Evolutionary conservation across 2,888 invertebrate species (phyloP).

Genomic region (Rambutsinella grinnellia): DNA sequence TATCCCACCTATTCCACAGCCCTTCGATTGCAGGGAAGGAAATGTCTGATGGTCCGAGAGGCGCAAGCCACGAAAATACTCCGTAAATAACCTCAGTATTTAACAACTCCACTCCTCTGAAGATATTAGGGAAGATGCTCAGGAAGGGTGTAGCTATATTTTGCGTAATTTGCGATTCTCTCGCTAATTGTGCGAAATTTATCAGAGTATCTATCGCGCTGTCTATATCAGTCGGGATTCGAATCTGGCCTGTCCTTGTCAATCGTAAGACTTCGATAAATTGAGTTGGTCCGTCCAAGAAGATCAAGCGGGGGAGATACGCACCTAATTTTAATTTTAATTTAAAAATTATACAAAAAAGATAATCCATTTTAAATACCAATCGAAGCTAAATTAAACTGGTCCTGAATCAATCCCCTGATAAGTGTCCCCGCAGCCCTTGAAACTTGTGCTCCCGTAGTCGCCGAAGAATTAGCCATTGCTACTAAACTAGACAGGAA

Average conservation of each 20-base stretch:
- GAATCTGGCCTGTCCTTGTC: constrained; percentile 60
- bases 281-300: constrained; percentile 62
- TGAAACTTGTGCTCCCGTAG: constrained; percentile 56
- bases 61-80: constrained; percentile 40
- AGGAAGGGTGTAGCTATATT: constrained; percentile 56
- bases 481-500: constrained; percentile 8
- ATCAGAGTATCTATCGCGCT: constrained; percentile 62
- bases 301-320: constrained; percentile 61
- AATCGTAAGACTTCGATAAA: constrained; percentile 61
- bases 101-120: constrained; percentile 52
- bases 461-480: constrained; percentile 59
- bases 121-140: constrained; percentile 60
- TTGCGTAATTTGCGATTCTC: constrained; percentile 55
- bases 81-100: constrained; percentile 25
- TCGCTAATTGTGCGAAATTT: constrained; percentile 53
- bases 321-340: constrained; percentile 31
- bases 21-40: constrained; percentile 17
- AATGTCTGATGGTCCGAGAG: constrained; percentile 21
- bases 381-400: constrained; percentile 47
- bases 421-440: constrained; percentile 56
- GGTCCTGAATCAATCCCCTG: constrained; percentile 57
- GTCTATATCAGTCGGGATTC: constrained; percentile 57
- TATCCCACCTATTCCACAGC: constrained; percentile 39
- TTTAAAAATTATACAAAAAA: background rate
- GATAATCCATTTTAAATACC: background rate